phyloP scores from a whole-genome alignment of 2,888 invertebrate genomes.

The Hartigia nigra region DNA sequence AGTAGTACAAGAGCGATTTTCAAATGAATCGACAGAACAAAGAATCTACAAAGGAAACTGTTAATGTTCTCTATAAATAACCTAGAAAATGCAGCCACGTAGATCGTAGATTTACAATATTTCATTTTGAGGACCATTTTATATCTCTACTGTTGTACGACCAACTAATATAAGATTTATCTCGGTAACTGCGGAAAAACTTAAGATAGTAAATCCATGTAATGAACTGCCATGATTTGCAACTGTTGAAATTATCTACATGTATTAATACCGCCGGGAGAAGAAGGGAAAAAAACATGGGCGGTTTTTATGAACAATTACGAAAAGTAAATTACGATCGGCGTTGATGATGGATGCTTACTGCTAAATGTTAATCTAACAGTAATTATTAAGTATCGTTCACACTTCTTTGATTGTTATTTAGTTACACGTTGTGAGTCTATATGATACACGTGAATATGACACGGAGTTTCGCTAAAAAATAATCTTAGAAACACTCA shows the following conservation, averaged over 20 bases:
- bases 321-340: conserved; percentile 55
- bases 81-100: background rate
- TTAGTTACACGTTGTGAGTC: conserved; percentile 53
- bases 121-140: background rate
- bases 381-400: conserved; percentile 56
- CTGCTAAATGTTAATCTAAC: conserved; percentile 51
- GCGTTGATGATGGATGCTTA: conserved; percentile 54
- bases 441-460: conserved; percentile 61
- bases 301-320: conserved; percentile 7
- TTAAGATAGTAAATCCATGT: conserved; percentile 28
- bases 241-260: conserved; percentile 47
- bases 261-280: conserved; percentile 58
- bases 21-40: background rate
- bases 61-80: background rate
- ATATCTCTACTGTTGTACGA: background rate
- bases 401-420: conserved; percentile 58
- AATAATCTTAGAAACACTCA: conserved; percentile 60
- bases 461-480: conserved; percentile 59
- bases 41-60: background rate
- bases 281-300: conserved; percentile 25
- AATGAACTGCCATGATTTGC: conserved; percentile 16
- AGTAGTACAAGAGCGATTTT: background rate
- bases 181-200: conserved; percentile 45
- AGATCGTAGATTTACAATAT: background rate
- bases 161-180: conserved; percentile 17